Evolutionary conservation across 2,888 invertebrate genomes (phyloP), one percentile per base, ranked within the genome.

Genomic region (Oxyteleia sp.): DNA sequence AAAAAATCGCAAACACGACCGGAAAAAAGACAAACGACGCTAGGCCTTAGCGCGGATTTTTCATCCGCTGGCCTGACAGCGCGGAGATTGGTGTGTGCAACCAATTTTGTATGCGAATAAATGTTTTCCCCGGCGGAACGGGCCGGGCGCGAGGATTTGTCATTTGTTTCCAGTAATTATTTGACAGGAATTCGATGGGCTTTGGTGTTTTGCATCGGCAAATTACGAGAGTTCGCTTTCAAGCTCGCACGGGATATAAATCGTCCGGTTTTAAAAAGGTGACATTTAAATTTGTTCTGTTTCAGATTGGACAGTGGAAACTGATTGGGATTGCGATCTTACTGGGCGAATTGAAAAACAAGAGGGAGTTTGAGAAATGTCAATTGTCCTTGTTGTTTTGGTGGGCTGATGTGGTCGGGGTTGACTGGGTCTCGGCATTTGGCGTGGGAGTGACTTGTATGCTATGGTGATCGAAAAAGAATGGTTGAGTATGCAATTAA

Each of bases 81-180:
- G 20, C 51, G 68, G 76, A 68, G 68, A 76, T 68, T 76, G 76
- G 51, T 38, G 23, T 35, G 66, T 20, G 51, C 59, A 41, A 78
- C 61, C 69, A 55, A 69, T 78, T 78, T 78, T 35, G 69, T 61
- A 78, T 69, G 38, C 78, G 63, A 45, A 59, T 78, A 69, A 78
- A 78, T 69, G 78, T 69, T 69, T 78, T 53, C 23, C 32, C 68
- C 66, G 29, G 59, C 13, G 59, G 76, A 59, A 59, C 43, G 26
- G n/a, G 11, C 41, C 16, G 23, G 23, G 64, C 35, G 41, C 64
- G 45, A 68, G 69, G 55, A 63, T 63, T 78, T 78, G 69, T 78
- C 78, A 78, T 78, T 78, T 69, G 78, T 61, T 61, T 49, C 18
- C 11, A 61, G 69, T 78, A 68, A 78, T 69, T 69, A 68, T 78